A percentile compares a stretch with the other conserved stretches of the same genome.
These are phyloP conservation scores for Drosophila borealis DNA, from an alignment of 2,888 invertebrate species.

Conservation along the genomic window DNA sequence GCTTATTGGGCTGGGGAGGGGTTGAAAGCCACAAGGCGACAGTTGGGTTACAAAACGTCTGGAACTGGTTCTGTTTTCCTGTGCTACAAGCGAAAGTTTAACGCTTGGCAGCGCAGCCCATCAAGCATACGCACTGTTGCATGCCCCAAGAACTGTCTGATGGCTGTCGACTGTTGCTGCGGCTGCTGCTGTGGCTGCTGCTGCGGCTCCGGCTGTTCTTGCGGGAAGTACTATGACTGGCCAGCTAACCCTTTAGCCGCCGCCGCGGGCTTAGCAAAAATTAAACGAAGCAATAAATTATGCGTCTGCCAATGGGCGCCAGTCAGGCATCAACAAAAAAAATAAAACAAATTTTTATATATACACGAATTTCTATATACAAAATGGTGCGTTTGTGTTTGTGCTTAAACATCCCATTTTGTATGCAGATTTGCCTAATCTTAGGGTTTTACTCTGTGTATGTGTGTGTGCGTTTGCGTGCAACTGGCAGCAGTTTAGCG, in stretches of 20 bases:
- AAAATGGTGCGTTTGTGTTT: slow-evolving; percentile 19
- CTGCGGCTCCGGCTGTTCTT: not conserved
- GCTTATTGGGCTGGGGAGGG: slow-evolving; percentile 1
- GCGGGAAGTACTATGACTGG: not conserved
- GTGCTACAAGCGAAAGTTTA: slow-evolving; percentile 37
- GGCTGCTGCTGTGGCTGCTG: not conserved
- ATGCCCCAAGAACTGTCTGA: slow-evolving; percentile 16
- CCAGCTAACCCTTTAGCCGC: slow-evolving; percentile 39
- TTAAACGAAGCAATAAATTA: slow-evolving; percentile 76
- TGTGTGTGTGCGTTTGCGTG: slow-evolving; percentile 9
- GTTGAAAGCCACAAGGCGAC: slow-evolving; percentile 21
- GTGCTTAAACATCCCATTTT: slow-evolving; percentile 58
- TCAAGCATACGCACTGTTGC: slow-evolving; percentile 73
- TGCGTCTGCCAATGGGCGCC: slow-evolving; percentile 63
- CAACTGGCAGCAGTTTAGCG: slow-evolving; percentile 49
- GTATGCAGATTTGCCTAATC: slow-evolving; percentile 70
- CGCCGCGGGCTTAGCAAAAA: slow-evolving; percentile 54
- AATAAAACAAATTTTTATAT: not conserved
- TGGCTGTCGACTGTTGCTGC: slow-evolving; percentile 6
- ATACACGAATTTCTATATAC: not conserved
- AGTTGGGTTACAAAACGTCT: slow-evolving; percentile 3
- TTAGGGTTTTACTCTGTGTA: slow-evolving; percentile 24
- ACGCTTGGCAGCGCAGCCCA: slow-evolving; percentile 46
- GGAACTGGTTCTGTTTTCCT: not conserved
- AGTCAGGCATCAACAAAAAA: slow-evolving; percentile 35